Base-by-base conservation (phyloP, 2,888 invertebrate genomes). In the Ceriagrion tenellum region DNA sequence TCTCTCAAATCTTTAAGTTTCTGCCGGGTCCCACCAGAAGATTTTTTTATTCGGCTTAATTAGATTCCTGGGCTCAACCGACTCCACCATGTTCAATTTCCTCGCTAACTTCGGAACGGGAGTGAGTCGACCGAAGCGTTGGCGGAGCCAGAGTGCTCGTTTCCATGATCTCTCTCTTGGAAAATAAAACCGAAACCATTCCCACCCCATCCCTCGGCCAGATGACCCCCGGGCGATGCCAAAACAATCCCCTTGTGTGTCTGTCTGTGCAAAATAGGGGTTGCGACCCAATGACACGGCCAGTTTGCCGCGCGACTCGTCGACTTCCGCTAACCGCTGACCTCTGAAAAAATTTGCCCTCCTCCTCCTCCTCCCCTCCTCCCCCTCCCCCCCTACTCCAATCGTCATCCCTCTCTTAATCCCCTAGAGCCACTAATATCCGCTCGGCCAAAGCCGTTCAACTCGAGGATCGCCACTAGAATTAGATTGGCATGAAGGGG, bases 251-350 rank as follows among this genome's bases (percentile, higher is more conserved):
- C 35, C 35, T 30, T 35, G 81, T 35, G 59, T 47, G 47, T 47
- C 20, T 20, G 81, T n/a, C 81, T 35, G 81, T 81, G 81, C 81
- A 35, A 59, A 59, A 81, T 81, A 35, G 81, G 81, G 81, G 81
- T 81, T 81, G 81, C 35, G 81, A 81, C 81, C 81, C 81, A 81
- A 81, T 81, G 81, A 81, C 81, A 81, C 81, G 81, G 30, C 35
- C 81, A 35, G 81, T 81, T 59, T 81, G 35, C 35, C 35, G 81
- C 35, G 16, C 30, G 81, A 30, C 81, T 0, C 30, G 35, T 81
- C 81, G 81, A 81, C 81, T 81, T 81, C 81, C 81, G 81, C 81
- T 81, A 81, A 81, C 81, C 81, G 81, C 35, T 81, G 81, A 81
- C 81, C 81, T 81, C 81, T 35, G 16, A 81, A 81, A 81, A 81